Evolutionary conservation across 2,113 vertebrate genomes (phyloP), one percentile per base, ranked within the genome.

Genomic region (Lamprologus ornatipinnis): DNA sequence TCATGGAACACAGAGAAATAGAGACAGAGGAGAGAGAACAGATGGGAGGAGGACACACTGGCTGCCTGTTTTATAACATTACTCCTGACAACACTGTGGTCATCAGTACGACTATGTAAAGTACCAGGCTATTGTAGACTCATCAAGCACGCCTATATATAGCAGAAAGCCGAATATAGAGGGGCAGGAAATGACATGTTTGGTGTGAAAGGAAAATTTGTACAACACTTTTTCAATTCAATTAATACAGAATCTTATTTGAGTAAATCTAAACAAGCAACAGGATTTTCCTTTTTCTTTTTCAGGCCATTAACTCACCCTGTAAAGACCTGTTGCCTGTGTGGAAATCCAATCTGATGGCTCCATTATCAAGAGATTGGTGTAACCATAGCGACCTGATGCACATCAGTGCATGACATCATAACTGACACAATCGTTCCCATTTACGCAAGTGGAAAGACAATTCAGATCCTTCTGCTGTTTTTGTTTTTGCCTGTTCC

Each of bases 1-100:
- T 97, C 96, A 97, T 94, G 95, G 96, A 97, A 96, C 94, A 95
- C 86, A 90, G 89, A 92, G 86, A 94, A 91, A 93, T 73, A 89
- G 87, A 93, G 89, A 91, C 85, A 86, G 91, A 89, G 91, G 89
- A 92, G 91, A 85, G 89, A 86, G 92, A 94, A 92, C 92, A 94
- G 93, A 95, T 95, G 91, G 95, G 91, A 93, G 91, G 92, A 94
- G 94, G 93, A 94, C 93, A 93, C 91, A 94, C 91, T 88, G 90
- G 89, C 91, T 91, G 92, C 89, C 94, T 88, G 92, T 96, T 96
- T 94, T 95, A 95, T 96, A 96, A 95, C 94, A 93, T 94, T 91
- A 93, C 93, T 94, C 83, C 86, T 91, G 85, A 95, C 89, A 95
- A 92, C 85, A 33, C 89, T 10, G 84, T 87, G 93, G 93, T 93